Base-by-base conservation (phyloP, 2,797 vertebrate genomes). In the Gorsachius magnificus region DNA sequence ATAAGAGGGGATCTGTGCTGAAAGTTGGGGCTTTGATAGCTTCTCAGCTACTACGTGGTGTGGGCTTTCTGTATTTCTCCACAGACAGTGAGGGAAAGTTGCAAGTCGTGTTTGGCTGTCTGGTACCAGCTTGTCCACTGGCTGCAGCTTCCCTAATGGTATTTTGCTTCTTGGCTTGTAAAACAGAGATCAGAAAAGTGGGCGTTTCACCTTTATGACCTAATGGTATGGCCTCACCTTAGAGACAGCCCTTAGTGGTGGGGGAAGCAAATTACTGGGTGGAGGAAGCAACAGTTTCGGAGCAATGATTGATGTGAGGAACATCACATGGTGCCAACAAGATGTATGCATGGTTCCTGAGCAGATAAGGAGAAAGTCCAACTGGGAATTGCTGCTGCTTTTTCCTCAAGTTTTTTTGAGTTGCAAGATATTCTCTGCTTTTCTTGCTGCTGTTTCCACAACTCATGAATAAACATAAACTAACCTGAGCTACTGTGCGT, bases 341-440 rank as follows among this genome's bases (percentile, higher is more conserved):
- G 61, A 78, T 80, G 51, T 5, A 12, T 35, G 69, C 22, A 26
- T 45, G 65, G 43, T 54, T 93, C 57, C 69, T 51, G 19, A 64
- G 81, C 33, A 94, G 90, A 87, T 87, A 85, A 93, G 70, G 46
- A 94, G 25, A 38, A 48, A 68, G 17, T 16, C 45, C 89, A 51
- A 13, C 60, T 82, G 64, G 56, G 70, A 74, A 83, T 28, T 87
- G 60, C 92, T 94, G 83, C 66, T 92, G 53, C 45, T 80, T 92
- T 90, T 80, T 25, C 64, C 58, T 80, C 16, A 61, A 29, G 6
- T 20, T 21, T 38, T 66, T 72, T 65, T 38, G 31, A 51, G 46
- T 63, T 82, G 36, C 14, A 48, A 65, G 50, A 28, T 80, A 54
- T 33, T 80, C 8, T 82, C 28, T 75, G 33, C 43, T 93, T 87